These are phyloP conservation scores for Vireo altiloquus DNA, from an alignment of 2,113 vertebrate genomes.

Conservation along the genomic window DNA sequence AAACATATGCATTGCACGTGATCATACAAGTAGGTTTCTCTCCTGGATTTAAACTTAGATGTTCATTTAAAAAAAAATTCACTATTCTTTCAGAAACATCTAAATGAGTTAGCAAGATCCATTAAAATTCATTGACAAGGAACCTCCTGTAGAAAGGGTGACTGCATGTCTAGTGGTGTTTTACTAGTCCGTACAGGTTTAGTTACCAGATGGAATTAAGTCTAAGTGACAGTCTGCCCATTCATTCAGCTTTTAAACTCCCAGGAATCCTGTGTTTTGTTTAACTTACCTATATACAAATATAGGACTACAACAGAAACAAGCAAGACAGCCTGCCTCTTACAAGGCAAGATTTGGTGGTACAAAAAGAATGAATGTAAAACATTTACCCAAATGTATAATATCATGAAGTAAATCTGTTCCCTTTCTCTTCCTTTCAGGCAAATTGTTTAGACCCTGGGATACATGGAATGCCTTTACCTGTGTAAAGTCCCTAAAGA, in stretches of 20 bases:
- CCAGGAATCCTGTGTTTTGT: background rate
- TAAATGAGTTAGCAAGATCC: background rate
- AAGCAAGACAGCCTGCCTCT: background rate
- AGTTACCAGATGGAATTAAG: background rate
- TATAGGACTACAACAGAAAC: background rate
- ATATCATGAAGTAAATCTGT: background rate
- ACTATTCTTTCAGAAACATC: background rate
- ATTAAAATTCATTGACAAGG: background rate
- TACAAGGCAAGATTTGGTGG: background rate
- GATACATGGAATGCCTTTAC: background rate
- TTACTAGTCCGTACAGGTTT: background rate
- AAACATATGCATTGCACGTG: background rate
- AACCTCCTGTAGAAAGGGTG: background rate
- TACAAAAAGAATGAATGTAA: background rate
- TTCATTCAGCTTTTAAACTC: background rate
- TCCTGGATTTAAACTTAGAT: background rate
- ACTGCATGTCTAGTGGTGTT: background rate
- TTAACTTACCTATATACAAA: background rate
- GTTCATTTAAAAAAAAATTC: background rate
- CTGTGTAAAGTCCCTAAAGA: background rate
- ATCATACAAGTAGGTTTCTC: background rate
- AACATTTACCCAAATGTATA: background rate
- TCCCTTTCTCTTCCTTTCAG: background rate
- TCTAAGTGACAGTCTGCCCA: background rate
- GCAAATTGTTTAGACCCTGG: background rate